A percentile compares a stretch with the other conserved stretches of the same genome.
phyloP scores from a whole-genome alignment of 2,797 vertebrate species.

The Chromis chromis region DNA sequence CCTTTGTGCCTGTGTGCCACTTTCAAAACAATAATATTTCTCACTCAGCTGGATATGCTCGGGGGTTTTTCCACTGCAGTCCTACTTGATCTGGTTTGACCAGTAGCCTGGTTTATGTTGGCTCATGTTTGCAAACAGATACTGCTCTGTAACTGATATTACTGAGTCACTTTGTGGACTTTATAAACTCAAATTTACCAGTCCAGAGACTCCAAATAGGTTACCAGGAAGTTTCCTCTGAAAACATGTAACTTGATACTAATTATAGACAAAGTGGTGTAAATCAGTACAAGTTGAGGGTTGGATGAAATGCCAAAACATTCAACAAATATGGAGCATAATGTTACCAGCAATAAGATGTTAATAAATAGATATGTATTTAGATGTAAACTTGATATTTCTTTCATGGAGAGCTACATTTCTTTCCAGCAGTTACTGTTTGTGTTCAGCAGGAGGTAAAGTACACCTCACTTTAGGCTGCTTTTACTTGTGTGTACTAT shows the following conservation, averaged over 20 bases:
- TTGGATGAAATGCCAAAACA: no score
- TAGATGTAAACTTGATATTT: no score
- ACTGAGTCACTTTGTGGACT: not conserved
- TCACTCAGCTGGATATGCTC: not conserved
- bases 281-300: not conserved
- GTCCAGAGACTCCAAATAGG: no score
- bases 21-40: not conserved
- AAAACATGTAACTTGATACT: not conserved
- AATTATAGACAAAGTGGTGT: not conserved
- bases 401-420: no score
- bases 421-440: no score
- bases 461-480: not conserved
- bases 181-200: not conserved
- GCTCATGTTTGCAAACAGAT: not conserved
- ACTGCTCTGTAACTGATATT: not conserved
- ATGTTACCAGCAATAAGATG: not conserved
- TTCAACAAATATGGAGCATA: not conserved
- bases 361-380: not conserved
- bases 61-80: not conserved
- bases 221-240: not conserved
- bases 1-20: not conserved
- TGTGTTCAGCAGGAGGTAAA: not conserved
- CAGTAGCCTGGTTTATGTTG: not conserved
- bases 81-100: no score
- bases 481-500: not conserved